phyloP scores from a whole-genome alignment of 2,797 vertebrate species.

The Oreortyx pictus region DNA sequence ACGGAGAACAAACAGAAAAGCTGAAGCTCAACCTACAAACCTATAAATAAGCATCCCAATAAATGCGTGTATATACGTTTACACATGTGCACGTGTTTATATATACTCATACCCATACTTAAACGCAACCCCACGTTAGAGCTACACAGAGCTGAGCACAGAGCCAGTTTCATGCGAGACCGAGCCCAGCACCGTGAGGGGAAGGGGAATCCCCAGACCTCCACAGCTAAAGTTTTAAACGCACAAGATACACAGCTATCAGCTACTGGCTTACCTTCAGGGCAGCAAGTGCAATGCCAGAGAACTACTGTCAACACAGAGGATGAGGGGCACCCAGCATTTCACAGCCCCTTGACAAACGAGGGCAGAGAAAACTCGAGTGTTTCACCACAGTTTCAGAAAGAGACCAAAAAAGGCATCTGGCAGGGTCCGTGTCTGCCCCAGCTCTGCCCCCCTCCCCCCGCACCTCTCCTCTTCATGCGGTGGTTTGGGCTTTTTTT shows the following conservation, averaged over 20 bases:
- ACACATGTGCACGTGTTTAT: accelerated
- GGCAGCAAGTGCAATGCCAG: not conserved
- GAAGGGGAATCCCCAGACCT: not conserved
- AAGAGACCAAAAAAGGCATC: constrained; percentile 74
- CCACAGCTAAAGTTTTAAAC: not conserved
- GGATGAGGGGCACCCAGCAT: not conserved
- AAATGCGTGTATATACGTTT: accelerated
- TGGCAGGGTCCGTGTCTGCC: constrained; percentile 48
- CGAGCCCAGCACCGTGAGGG: not conserved
- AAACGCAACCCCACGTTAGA: not conserved
- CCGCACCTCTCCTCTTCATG: no score
- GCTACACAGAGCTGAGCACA: constrained; percentile 8
- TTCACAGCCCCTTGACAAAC: constrained; percentile 22
- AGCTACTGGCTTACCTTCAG: constrained; percentile 69
- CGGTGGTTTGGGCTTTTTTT: not conserved
- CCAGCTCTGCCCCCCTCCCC: no score
- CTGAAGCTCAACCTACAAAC: accelerated
- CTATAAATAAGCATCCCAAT: accelerated
- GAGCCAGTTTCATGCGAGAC: not conserved
- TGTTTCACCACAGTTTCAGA: constrained; percentile 74
- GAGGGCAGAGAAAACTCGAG: constrained; percentile 43
- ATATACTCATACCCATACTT: accelerated
- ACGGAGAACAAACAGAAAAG: not conserved
- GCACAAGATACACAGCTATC: not conserved
- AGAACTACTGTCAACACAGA: not conserved